Conservation (phyloP, 2,113 vertebrate genomes). For the Conger conger region DNA sequence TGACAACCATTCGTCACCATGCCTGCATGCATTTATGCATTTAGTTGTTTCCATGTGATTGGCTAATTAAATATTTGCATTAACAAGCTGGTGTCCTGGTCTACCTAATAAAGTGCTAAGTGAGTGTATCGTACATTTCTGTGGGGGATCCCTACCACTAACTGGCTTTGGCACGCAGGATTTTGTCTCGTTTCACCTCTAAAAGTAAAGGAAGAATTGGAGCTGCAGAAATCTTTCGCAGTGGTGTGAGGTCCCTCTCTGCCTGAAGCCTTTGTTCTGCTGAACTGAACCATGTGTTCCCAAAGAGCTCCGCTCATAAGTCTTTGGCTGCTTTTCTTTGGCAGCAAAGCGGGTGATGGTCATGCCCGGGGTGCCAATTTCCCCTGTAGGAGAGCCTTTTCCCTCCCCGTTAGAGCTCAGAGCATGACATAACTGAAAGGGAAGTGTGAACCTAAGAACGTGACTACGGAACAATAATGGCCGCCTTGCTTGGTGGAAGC, state of each 20-base stretch:
- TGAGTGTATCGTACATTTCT: no score
- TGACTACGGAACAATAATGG: neutral
- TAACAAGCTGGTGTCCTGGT: no score
- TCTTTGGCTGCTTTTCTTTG: neutral
- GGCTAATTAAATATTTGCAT: no score
- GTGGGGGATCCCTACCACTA: neutral
- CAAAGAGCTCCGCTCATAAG: conserved; percentile 18
- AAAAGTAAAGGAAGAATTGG: neutral
- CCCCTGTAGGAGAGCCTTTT: conserved; percentile 28
- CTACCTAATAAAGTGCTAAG: no score
- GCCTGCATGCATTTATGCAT: no score
- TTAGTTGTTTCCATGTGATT: no score
- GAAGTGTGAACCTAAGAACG: neutral
- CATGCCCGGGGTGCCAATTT: conserved; percentile 11
- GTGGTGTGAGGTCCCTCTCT: neutral
- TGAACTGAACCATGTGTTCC: neutral
- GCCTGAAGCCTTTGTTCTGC: neutral
- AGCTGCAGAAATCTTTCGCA: neutral
- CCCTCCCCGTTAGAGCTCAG: conserved; percentile 23
- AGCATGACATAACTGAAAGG: neutral
- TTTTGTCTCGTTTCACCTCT: neutral
- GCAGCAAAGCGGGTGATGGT: conserved; percentile 32
- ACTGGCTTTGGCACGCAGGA: no score
- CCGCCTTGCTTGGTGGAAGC: neutral
- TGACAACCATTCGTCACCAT: no score